A percentile compares a stretch with the other conserved stretches of the same genome.
Conservation (phyloP, 2,888 invertebrate species). For the Thecocarcelia acutangulata region DNA sequence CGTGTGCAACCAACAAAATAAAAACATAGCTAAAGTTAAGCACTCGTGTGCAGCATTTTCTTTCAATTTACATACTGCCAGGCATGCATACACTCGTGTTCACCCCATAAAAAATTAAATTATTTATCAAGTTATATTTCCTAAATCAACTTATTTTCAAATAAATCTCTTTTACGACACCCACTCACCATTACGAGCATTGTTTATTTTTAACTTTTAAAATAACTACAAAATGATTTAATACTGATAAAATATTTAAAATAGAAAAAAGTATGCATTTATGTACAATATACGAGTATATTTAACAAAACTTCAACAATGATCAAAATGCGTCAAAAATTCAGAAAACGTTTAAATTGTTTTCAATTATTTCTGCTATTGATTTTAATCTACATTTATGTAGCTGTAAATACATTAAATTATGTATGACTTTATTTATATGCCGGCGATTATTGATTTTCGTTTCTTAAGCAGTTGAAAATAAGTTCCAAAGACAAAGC, state of each 20-base stretch:
- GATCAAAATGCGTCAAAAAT: constrained; percentile 30
- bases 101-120: too few relatives aligned
- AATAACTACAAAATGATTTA: constrained; percentile 18
- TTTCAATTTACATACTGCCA: too few relatives aligned
- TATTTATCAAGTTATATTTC: neutral
- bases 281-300: too few relatives aligned
- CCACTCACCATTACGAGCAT: constrained; percentile 57
- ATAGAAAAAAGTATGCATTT: constrained; percentile 1
- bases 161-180: constrained; percentile 1
- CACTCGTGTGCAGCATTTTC: too few relatives aligned
- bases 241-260: constrained; percentile 54
- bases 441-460: constrained; percentile 43
- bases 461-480: neutral
- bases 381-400: constrained; percentile 24
- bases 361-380: constrained; percentile 13
- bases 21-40: too few relatives aligned
- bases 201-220: constrained; percentile 9
- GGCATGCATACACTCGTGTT: too few relatives aligned
- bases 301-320: neutral
- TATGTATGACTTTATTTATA: neutral
- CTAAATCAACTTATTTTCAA: constrained; percentile 23
- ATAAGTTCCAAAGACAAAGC: neutral
- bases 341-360: constrained; percentile 40
- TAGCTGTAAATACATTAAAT: constrained; percentile 6
- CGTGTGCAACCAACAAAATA: too few relatives aligned